These are phyloP conservation scores for Bombyx mandarina DNA, from an alignment of 1,140 invertebrate genomes.

Conservation along the genomic window DNA sequence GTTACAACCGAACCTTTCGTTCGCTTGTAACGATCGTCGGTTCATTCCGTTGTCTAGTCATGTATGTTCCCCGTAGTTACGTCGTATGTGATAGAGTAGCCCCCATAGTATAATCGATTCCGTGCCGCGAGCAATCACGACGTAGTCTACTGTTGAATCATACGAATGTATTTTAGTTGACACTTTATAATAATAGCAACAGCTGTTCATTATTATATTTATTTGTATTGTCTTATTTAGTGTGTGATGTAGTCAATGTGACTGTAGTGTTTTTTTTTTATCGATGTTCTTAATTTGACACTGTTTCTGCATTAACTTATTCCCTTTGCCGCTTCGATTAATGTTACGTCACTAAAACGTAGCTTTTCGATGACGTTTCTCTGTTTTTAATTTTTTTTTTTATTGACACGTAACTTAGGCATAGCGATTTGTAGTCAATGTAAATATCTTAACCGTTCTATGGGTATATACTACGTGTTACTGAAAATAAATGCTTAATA, in stretches of 20 bases:
- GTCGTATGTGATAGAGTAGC: conserved; percentile 47
- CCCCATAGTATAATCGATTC: conserved; percentile 32
- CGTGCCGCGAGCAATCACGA: conserved; percentile 42
- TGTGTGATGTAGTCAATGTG: conserved; percentile 53
- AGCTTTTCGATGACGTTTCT: conserved; percentile 58
- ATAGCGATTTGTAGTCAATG: conserved; percentile 54
- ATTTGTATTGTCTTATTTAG: conserved; percentile 17
- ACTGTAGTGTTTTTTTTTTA: conserved; percentile 31
- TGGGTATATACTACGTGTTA: conserved; percentile 36
- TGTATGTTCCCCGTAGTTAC: conserved; percentile 32
- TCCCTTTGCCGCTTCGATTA: conserved; percentile 53
- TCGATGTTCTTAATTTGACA: conserved; percentile 17
- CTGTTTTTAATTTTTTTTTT: conserved; percentile 34
- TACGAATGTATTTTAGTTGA: conserved; percentile 20
- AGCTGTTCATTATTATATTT: too few relatives aligned
- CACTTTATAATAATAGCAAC: too few relatives aligned
- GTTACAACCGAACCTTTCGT: conserved; percentile 25
- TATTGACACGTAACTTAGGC: conserved; percentile 47
- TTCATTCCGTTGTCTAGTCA: conserved; percentile 52
- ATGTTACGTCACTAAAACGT: conserved; percentile 55
- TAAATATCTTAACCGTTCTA: conserved; percentile 53
- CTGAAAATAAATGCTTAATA: conserved; percentile 19
- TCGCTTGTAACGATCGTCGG: conserved; percentile 14
- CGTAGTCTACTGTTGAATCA: conserved; percentile 40
- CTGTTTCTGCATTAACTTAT: conserved; percentile 31